Evolutionary conservation across 2,797 vertebrate species (phyloP), one percentile per base, ranked within the genome.

Genomic region (Echiichthys vipera): DNA sequence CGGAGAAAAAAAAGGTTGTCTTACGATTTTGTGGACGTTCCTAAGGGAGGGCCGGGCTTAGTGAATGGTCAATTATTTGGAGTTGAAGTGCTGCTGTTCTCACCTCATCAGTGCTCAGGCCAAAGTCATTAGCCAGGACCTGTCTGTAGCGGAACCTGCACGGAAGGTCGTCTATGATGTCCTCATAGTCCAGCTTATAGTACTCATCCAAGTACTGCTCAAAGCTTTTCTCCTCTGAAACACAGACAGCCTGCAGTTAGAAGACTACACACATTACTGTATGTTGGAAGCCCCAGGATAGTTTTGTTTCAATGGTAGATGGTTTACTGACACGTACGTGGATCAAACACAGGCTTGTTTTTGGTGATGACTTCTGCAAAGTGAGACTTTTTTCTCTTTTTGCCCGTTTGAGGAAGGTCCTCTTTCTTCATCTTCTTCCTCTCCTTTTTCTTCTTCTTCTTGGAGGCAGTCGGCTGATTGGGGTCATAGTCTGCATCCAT

Each of bases 401-500:
- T 96, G 76, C 95, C 95, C 61, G 87, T 91, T 4, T 86, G 79
- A 1, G 93, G 93, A 1, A 91, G 53, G 5, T 93, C 91, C 3
- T 93, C 91, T 29, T 88, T 93, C 65, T 62, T 91, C 87, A 88
- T 80, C 87, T 82, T 93, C 83, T 84, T 93, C 79, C 53, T 89
- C 78, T 90, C 81, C 61, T 91, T 88, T 6, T 81, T 89, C 70
- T 74, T 95, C 69, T 84, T 91, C 27, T 92, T 95, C 83, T 92
- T 94, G 15, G 94, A 95, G 29, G 78, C 20, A 0, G 75, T 57
- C 3, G 84, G 92, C 71, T 94, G 93, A 53, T 67, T 91, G 37
- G 96, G 96, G 85, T 97, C 94, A 1, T 95, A 97, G 85, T 98
- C 97, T 0, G 95, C 96, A 0, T 98, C 97, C 97, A 98, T 98